Conservation (phyloP, 1,140 invertebrate species). For the fruit fly (Drosophila melanogaster) region Release_6_plus_ISO1_MT NT_033777.3:28623001-28623500, state of each 20-base stretch:
- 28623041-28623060: not conserved
- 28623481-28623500: not conserved
- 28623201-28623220: constrained; percentile 14
- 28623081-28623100: not conserved
- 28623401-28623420: constrained; percentile 71
- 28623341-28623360: constrained; percentile 24
- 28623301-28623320: constrained; percentile 7
- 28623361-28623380: constrained; percentile 29
- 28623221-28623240: constrained; percentile 42
- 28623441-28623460: constrained; percentile 66
- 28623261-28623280: constrained; percentile 60
- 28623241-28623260: constrained; percentile 66
- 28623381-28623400: constrained; percentile 51
- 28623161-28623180: constrained; percentile 38
- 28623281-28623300: constrained; percentile 40
- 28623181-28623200: constrained; percentile 52
- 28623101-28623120: not conserved
- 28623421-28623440: constrained; percentile 67
- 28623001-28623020: not conserved
- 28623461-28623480: constrained; percentile 58
- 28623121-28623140: too few species aligned
- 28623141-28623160: constrained; percentile 12
- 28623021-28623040: not conserved
- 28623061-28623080: not conserved
- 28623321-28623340: constrained; percentile 16